A percentile compares a stretch with the other conserved stretches of the same genome.
Evolutionary conservation across 1,140 invertebrate genomes (phyloP).

Genomic region (Drosophila orosa): DNA sequence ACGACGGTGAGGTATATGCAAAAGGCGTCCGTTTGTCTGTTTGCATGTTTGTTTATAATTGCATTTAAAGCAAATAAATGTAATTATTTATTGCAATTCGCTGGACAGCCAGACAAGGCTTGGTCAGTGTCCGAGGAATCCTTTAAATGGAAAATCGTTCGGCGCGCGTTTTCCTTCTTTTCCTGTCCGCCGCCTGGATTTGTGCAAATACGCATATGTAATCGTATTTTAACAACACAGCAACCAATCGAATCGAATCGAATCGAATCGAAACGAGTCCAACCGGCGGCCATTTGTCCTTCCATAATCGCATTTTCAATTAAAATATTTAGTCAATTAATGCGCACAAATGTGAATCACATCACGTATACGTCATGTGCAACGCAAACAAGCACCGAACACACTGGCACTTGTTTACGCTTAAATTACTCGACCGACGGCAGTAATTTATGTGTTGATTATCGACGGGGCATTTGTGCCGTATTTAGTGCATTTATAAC

Average conservation of each 20-base stretch:
- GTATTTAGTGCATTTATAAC: conserved; percentile 33
- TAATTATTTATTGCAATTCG: conserved; percentile 78
- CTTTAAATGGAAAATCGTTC: conserved; percentile 42
- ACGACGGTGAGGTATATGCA: conserved; percentile 50
- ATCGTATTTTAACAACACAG: conserved; percentile 57
- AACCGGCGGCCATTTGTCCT: conserved; percentile 47
- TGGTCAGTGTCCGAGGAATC: conserved; percentile 4
- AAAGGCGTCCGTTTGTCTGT: conserved; percentile 39
- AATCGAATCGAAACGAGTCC: conserved; percentile 5
- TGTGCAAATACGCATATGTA: conserved; percentile 60
- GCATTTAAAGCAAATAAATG: conserved; percentile 79
- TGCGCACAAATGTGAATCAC: conserved; percentile 50
- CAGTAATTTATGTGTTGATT: conserved; percentile 76
- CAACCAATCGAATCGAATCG: background rate
- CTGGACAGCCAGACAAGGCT: conserved; percentile 40
- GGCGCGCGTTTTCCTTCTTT: conserved; percentile 4
- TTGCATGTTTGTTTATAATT: conserved; percentile 74
- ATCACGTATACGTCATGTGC: conserved; percentile 63
- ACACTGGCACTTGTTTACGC: conserved; percentile 37
- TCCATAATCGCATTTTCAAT: conserved; percentile 75
- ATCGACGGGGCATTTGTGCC: conserved; percentile 49
- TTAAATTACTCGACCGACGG: conserved; percentile 48
- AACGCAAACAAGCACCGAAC: conserved; percentile 21
- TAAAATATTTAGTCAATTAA: conserved; percentile 80
- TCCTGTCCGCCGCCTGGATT: conserved; percentile 11